These are phyloP conservation scores for Lepidurus apus DNA, from an alignment of 1,140 invertebrate genomes.

Conservation along the genomic window DNA sequence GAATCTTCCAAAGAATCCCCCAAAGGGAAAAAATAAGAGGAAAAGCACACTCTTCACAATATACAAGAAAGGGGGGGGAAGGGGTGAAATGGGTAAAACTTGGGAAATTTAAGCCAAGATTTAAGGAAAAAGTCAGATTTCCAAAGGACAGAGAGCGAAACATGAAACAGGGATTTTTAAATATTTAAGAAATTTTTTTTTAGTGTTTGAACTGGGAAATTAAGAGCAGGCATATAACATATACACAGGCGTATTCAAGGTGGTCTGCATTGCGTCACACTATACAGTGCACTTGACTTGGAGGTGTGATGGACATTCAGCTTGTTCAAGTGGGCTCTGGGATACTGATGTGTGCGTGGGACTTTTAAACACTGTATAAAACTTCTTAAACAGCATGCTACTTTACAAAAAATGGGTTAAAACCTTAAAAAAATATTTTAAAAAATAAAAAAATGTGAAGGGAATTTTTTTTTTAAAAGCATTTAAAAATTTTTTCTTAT, in stretches of 20 bases:
- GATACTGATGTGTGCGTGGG: not conserved
- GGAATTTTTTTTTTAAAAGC: not conserved
- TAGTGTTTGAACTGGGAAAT: not conserved
- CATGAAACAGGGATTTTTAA: not conserved
- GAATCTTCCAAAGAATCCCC: too few relatives aligned
- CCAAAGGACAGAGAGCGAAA: too few relatives aligned
- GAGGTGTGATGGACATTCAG: not conserved
- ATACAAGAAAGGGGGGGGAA: not conserved
- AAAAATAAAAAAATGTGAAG: not conserved
- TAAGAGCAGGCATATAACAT: not conserved
- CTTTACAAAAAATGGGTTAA: not conserved
- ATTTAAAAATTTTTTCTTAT: too few relatives aligned
- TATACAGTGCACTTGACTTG: not conserved
- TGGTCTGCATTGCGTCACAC: conserved; percentile 10
- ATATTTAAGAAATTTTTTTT: not conserved
- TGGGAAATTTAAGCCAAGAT: not conserved
- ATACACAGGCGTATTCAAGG: not conserved
- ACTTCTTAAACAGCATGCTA: too few relatives aligned
- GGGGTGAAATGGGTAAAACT: not conserved
- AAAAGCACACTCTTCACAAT: not conserved
- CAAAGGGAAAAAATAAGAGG: not conserved
- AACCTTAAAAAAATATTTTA: not conserved
- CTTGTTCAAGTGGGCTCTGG: not conserved
- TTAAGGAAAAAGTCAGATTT: not conserved
- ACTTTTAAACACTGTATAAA: not conserved